A percentile compares a stretch with the other conserved stretches of the same genome.
phyloP scores from a whole-genome alignment of 2,888 invertebrate species.

The Trachelus tabidus region DNA sequence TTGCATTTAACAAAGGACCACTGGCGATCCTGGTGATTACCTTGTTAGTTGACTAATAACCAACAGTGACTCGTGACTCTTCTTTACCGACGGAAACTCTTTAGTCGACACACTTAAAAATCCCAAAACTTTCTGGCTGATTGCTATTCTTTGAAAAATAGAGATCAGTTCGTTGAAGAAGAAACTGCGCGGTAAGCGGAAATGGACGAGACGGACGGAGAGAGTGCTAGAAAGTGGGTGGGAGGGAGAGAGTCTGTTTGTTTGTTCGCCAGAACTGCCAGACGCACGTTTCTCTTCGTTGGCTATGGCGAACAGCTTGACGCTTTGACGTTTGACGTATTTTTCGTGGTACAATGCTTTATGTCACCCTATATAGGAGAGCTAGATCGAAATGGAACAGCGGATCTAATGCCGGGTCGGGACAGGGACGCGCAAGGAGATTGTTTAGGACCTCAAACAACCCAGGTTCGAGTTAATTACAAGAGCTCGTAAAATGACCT shows the following conservation, averaged over 20 bases:
- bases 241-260: background rate
- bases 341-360: background rate
- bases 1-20: background rate
- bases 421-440: background rate
- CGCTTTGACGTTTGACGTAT: background rate
- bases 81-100: background rate
- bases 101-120: background rate
- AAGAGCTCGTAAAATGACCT: constrained; percentile 12
- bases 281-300: background rate
- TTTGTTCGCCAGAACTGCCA: background rate
- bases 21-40: background rate
- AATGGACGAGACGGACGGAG: background rate
- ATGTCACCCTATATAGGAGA: background rate
- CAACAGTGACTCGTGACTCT: background rate
- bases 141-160: background rate
- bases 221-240: background rate
- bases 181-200: background rate
- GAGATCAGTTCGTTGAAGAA: background rate
- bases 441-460: constrained; percentile 21
- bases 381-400: background rate
- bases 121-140: background rate
- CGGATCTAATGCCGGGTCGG: background rate
- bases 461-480: constrained; percentile 14
- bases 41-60: background rate
- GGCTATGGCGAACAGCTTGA: background rate